Base-by-base conservation (phyloP, 1,140 invertebrate genomes). In the Apocrypta bakeri region DNA sequence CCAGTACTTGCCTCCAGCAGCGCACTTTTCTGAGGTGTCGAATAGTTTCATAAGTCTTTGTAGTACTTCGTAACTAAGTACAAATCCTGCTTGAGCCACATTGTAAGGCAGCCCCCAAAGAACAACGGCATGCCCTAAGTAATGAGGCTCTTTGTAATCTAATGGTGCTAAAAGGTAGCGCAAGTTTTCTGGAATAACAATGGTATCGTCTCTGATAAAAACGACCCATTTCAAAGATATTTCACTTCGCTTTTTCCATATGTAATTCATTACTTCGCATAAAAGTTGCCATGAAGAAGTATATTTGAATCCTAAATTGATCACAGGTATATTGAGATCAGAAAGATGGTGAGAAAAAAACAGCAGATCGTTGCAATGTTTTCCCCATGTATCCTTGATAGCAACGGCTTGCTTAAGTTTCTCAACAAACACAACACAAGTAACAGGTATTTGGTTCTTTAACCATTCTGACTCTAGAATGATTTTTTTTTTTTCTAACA, bases 41-140 rank as follows among this genome's bases (percentile, higher is more conserved):
- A 93, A 93, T 81, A 88, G 89, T 6, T 84, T 56, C 1, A 88
- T 77, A 25, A 94, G 78, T 75, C 89, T 89, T 6, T 69, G 24
- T 48, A 93, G 81, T 40, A 90, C 87, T 75, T 86, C 89, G 83
- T 81, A 86, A 74, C 93, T 94, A 66, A 94, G 87, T 64, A 93
- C 93, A 85, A 92, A 93, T 33, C 93, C 93, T 48, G 92, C 92
- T 83, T 92, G 85, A 56, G 91, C 93, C 11, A 91, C 86, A 85
- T 94, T 94, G 68, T 93, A 94, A 24, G 86, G 83, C 75, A 91
- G 89, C 25, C 89, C 90, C 93, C 93, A 93, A 27, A 93, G 87
- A 68, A 87, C 85, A 33, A 93, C 87, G 1, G 92, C 83, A 84
- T 93, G 92, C 71, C 93, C 93, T 40, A 94, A 86, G 88, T 94